Percentiles rank a stretch among this genome's conserved stretches.
phyloP scores from a whole-genome alignment of 2,113 vertebrate species.

The Rissa tridactyla region DNA sequence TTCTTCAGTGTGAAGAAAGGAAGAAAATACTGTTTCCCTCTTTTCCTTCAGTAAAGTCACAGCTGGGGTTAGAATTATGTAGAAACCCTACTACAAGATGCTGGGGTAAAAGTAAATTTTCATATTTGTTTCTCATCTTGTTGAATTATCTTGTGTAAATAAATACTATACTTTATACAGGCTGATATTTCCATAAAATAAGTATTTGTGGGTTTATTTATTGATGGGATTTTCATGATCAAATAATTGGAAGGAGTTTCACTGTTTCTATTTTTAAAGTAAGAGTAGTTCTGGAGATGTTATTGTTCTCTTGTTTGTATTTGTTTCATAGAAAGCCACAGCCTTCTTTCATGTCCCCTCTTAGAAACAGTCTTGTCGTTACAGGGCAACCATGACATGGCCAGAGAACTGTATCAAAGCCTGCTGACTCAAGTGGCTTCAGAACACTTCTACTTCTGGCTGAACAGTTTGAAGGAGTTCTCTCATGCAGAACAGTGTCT shows the following conservation, averaged over 20 bases:
- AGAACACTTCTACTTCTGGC: slow-evolving; percentile 98
- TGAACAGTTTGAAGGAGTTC: slow-evolving; percentile 97
- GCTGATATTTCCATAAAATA: not conserved
- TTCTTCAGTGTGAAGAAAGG: not conserved
- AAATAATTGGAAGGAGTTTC: not conserved
- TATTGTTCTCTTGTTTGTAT: not conserved
- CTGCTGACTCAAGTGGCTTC: slow-evolving; percentile 94
- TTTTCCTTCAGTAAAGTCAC: not conserved
- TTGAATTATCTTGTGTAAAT: not conserved
- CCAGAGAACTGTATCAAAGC: slow-evolving; percentile 93
- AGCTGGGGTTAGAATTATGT: not conserved
- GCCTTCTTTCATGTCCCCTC: not conserved
- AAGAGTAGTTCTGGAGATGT: not conserved
- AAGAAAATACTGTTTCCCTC: not conserved
- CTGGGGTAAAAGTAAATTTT: not conserved
- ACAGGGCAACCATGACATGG: slow-evolving; percentile 96
- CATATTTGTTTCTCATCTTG: not conserved
- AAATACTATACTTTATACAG: not conserved
- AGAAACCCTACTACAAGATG: not conserved
- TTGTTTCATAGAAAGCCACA: not conserved
- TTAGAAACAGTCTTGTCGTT: not conserved
- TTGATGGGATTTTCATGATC: not conserved
- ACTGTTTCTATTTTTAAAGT: not conserved
- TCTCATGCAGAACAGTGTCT: slow-evolving; percentile 93
- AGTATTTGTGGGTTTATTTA: not conserved